Base-by-base conservation (phyloP, 2,797 vertebrate genomes). In the Astyanax mexicanus region DNA sequence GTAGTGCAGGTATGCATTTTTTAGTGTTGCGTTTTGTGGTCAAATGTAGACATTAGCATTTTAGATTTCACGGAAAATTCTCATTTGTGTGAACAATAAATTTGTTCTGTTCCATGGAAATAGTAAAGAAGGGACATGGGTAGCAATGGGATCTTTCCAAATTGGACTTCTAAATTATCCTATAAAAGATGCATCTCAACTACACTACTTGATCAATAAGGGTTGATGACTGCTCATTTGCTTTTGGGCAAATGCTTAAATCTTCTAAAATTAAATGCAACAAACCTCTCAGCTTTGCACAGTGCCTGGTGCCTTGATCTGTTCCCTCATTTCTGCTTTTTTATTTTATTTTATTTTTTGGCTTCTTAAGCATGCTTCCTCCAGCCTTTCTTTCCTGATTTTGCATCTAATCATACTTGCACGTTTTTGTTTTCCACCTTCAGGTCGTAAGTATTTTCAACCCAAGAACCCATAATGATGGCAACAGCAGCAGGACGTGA, bases 1-100 rank as follows among this genome's bases (percentile, higher is more conserved):
- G 86, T 83, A 91, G 90, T 89, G 88, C 88, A 95, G 95, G 94
- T 96, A 93, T 85, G 92, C 89, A 57, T n/a, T n/a, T n/a, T 61
- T 72, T 73, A 44, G 62, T 21, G 65, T 72, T 17, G 17, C n/a
- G 54, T 61, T 44, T 38, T 25, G 15, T 66, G 23, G 37, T 69
- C 7, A 65, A 61, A 17, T 35, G 15, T 72, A 77, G 40, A 0
- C 5, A 27, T n/a, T 42, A 57, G 51, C 29, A 5, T 54, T 45
- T 23, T 54, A 37, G 25, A 58, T 54, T 62, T 27, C 5, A 60
- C 8, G 60, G 47, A 35, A 27, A 45, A n/a, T n/a, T n/a, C n/a
- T n/a, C n/a, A n/a, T n/a, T n/a, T 40, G n/a, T 44, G 19, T 54
- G 54, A 38, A 38, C 38, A 38, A 47, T 19, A 15, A 55, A 55